phyloP scores from a whole-genome alignment of 2,797 vertebrate genomes.

The Oreonectes daqikongensis region DNA sequence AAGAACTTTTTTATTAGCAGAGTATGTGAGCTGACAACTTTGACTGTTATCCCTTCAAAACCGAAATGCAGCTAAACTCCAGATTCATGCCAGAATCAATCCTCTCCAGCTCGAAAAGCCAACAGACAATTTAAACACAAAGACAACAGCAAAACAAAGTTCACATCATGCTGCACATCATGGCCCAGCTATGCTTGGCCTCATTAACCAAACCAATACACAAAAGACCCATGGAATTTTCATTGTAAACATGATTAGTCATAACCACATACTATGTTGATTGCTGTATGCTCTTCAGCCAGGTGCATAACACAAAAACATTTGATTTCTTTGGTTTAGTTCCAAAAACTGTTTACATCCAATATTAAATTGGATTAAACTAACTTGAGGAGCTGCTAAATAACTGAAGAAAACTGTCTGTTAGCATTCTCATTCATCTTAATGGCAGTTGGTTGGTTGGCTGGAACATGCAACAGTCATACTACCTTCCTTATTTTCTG shows the following conservation, averaged over 20 bases:
- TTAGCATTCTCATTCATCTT: neutral
- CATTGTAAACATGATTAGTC: slow-evolving; percentile 24
- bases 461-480: neutral
- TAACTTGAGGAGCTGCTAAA: neutral
- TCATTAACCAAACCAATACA: slow-evolving; percentile 29
- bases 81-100: slow-evolving; percentile 49
- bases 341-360: neutral
- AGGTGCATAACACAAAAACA: slow-evolving; percentile 5
- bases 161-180: slow-evolving; percentile 42
- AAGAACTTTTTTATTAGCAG: slow-evolving; percentile 47
- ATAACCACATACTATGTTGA: slow-evolving; percentile 34
- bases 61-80: slow-evolving; percentile 54
- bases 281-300: neutral
- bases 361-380: neutral
- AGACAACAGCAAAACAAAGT: slow-evolving; percentile 46
- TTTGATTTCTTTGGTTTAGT: neutral
- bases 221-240: slow-evolving; percentile 16
- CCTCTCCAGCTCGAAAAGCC: slow-evolving; percentile 40
- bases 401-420: neutral
- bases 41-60: slow-evolving; percentile 54
- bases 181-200: slow-evolving; percentile 28
- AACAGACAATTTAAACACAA: slow-evolving; percentile 45
- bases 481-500: no score
- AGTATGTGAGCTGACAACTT: slow-evolving; percentile 52
- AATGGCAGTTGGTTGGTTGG: neutral